A percentile compares a stretch with the other conserved stretches of the same genome.
These are phyloP conservation scores for Margarornis squamiger DNA, from an alignment of 2,797 vertebrate species.

Conservation along the genomic window DNA sequence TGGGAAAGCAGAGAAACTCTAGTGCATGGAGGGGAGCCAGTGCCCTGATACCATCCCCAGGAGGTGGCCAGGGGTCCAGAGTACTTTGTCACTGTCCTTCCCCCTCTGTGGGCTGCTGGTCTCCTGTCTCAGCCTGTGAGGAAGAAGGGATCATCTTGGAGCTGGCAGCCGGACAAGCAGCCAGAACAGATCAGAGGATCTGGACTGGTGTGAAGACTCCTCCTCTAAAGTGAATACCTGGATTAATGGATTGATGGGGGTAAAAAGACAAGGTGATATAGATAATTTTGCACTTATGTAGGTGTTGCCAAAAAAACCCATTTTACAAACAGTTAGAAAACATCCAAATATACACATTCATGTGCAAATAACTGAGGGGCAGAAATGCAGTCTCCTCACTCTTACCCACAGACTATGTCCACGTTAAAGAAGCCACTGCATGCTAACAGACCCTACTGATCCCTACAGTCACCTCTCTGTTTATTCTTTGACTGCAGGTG, in stretches of 20 bases:
- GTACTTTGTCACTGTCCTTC: not conserved
- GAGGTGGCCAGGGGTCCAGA: not conserved
- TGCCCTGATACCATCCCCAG: not conserved
- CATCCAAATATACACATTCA: rapidly evolving
- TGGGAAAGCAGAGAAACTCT: not conserved
- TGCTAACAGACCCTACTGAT: not conserved
- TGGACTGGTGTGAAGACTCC: not conserved
- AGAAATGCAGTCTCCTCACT: not conserved
- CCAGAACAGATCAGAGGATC: not conserved
- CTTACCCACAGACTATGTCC: not conserved
- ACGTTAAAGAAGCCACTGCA: not conserved
- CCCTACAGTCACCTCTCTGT: not conserved
- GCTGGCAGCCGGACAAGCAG: not conserved
- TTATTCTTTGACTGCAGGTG: not conserved
- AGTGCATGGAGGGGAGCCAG: not conserved
- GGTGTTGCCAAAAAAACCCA: not conserved
- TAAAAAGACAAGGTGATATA: not conserved
- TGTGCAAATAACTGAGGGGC: not conserved
- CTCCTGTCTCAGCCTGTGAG: not conserved
- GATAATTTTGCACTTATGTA: not conserved
- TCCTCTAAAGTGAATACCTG: not conserved
- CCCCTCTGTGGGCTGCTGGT: not conserved
- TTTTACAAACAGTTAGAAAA: not conserved
- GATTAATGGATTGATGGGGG: not conserved
- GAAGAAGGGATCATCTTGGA: not conserved